Evolutionary conservation across 2,888 invertebrate species (phyloP), one percentile per base, ranked within the genome.

Genomic region (Tetragonula carbonaria): DNA sequence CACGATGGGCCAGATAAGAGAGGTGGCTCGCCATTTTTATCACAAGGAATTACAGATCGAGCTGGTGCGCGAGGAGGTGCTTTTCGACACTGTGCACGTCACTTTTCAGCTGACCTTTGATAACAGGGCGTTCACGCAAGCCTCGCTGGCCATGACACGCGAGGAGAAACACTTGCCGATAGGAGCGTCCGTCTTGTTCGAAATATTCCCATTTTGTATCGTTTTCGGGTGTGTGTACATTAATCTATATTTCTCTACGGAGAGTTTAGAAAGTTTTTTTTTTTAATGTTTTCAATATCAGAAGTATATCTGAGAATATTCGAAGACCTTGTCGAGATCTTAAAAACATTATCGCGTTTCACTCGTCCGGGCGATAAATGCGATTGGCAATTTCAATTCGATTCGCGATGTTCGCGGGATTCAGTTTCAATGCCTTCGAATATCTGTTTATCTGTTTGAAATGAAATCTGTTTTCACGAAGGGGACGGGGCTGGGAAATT

Each of bases 191-290:
- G 97, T 98, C 50, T 96, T 99, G 68, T 99, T 99, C 92, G 99
- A 99, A 94, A 98, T 99, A 93, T 99, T 99, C 94, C 99, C 99
- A 2, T 99, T 99, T 95, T 98, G 99, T 95, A 97, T 99, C 89
- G 98, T 99, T 65, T 99, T 99, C 95, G 98, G 98, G 97, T 98
- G 95, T 95, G 96, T 95, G 18, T 21, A 4, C 11, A 21, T 8
- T 18, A 4, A 4, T 33, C 6, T 8, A 5, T 13, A 14, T 59
- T 2, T 14, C 5, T 51, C 1, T 8, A 45, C 51, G 50, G 28
- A 2, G 28, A 4, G 13, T 57, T 57, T n/a, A 13, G 11, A 57
- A 4, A 11, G 13, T 57, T 21, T 28, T 28, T 28, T 28, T 28
- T 28, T 28, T 28, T 28, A 1, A 28, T 28, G 28, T 28, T 28